phyloP scores from a whole-genome alignment of 37 sponge, comb jelly and placozoan species.

The Geodia barretti region DNA sequence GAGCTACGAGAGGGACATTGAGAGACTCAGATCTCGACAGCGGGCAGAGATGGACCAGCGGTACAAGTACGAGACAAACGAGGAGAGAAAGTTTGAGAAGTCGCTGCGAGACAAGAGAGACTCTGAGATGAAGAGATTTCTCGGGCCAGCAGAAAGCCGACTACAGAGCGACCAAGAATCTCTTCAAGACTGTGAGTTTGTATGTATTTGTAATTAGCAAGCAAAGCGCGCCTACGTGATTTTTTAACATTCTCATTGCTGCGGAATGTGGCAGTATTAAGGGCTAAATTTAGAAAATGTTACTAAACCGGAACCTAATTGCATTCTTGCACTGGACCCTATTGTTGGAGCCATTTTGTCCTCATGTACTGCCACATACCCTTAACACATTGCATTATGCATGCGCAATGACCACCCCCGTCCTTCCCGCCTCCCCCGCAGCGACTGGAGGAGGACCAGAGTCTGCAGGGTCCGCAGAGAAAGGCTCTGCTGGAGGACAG shows the following conservation, averaged over 20 bases:
- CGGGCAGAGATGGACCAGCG: slow-evolving; percentile 81
- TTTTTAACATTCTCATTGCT: too few species aligned
- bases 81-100: slow-evolving; percentile 73
- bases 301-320: too few species aligned
- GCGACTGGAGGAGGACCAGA: slow-evolving; percentile 68
- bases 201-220: too few species aligned
- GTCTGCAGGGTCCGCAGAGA: slow-evolving; percentile 43
- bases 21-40: slow-evolving; percentile 65
- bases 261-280: too few species aligned
- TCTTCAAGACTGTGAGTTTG: slow-evolving; percentile 65
- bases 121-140: slow-evolving; percentile 87
- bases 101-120: slow-evolving; percentile 78
- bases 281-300: too few species aligned
- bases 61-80: slow-evolving; percentile 61
- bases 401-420: too few species aligned
- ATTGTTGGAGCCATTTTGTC: too few species aligned
- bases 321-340: too few species aligned
- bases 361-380: too few species aligned
- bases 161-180: slow-evolving; percentile 63
- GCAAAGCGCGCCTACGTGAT: too few species aligned
- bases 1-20: slow-evolving; percentile 78
- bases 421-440: neutral
- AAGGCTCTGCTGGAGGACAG: slow-evolving; percentile 73
- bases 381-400: too few species aligned
- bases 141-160: slow-evolving; percentile 85